Evolutionary conservation across 2,113 vertebrate species (phyloP).

Genomic region (Oenanthe oenanthe): DNA sequence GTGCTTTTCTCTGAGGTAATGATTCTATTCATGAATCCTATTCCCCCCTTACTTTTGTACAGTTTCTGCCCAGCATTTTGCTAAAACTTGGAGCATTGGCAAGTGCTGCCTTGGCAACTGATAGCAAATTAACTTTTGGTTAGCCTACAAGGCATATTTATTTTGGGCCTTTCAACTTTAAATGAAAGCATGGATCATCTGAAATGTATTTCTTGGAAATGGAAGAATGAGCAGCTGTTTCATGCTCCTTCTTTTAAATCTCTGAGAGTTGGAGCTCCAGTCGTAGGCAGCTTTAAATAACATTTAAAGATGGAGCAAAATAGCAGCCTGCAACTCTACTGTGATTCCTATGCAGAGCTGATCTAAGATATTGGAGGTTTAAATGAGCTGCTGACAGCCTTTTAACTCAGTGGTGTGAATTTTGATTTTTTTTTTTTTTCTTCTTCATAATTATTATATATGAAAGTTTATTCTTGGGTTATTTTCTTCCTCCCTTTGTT

Average conservation of each 20-base stretch:
- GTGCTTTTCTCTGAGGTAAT: slow-evolving; percentile 24
- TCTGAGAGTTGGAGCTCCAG: not conserved
- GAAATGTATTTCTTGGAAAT: slow-evolving; percentile 52
- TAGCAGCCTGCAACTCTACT: not conserved
- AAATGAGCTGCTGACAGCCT: slow-evolving; percentile 22
- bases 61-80: slow-evolving; percentile 22
- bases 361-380: slow-evolving; percentile 15
- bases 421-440: not conserved
- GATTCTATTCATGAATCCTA: slow-evolving; percentile 4
- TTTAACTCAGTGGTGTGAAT: not conserved
- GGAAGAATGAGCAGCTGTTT: slow-evolving; percentile 52
- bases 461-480: not conserved
- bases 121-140: slow-evolving; percentile 47
- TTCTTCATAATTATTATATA: not conserved
- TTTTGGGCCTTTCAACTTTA: slow-evolving; percentile 47
- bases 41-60: not conserved
- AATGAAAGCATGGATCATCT: slow-evolving; percentile 49
- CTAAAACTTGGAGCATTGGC: slow-evolving; percentile 32
- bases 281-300: slow-evolving; percentile 43
- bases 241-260: slow-evolving; percentile 32
- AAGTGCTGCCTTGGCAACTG: slow-evolving; percentile 59
- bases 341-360: not conserved
- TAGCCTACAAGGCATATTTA: slow-evolving; percentile 40
- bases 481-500: not conserved
- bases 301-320: slow-evolving; percentile 47